phyloP scores from a whole-genome alignment of 2,797 vertebrate genomes.

The Girardinus metallicus region DNA sequence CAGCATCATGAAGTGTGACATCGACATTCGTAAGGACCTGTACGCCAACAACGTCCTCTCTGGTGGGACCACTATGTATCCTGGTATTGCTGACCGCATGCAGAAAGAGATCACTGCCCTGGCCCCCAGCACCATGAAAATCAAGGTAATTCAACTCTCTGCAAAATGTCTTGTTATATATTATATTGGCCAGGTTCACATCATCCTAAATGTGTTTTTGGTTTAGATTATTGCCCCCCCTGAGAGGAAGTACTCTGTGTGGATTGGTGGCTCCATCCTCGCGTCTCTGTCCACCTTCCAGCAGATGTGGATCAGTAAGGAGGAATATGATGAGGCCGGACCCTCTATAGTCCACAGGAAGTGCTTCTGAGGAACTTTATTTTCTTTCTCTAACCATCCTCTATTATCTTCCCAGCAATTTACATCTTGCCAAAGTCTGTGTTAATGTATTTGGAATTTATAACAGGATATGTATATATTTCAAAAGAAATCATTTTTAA shows the following conservation, averaged over 20 bases:
- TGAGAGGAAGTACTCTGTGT: slow-evolving; percentile 96
- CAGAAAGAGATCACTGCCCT: slow-evolving; percentile 98
- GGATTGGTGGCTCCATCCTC: slow-evolving; percentile 97
- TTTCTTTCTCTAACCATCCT: not conserved
- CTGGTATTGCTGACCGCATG: slow-evolving; percentile 98
- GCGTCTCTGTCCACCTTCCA: slow-evolving; percentile 99
- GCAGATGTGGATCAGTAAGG: slow-evolving; percentile 99
- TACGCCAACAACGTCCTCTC: slow-evolving; percentile 95
- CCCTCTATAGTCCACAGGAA: slow-evolving; percentile 90
- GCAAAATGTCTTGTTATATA: no score
- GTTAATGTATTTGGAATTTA: slow-evolving; percentile 88
- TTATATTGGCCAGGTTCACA: no score
- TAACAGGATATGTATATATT: slow-evolving; percentile 89
- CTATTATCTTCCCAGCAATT: slow-evolving; percentile 52
- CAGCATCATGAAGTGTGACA: slow-evolving; percentile 84
- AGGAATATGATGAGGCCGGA: slow-evolving; percentile 94
- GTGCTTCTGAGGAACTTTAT: slow-evolving; percentile 81
- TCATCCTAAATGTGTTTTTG: slow-evolving; percentile 41
- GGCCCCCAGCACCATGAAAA: slow-evolving; percentile 96
- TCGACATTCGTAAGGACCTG: slow-evolving; percentile 93
- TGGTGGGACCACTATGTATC: slow-evolving; percentile 98
- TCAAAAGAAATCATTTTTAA: slow-evolving; percentile 84
- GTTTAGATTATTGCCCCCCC: slow-evolving; percentile 93
- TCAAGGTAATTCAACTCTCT: slow-evolving; percentile 78
- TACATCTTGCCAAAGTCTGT: slow-evolving; percentile 80